Percentiles rank a stretch among this genome's conserved stretches.
Conservation (phyloP, 2,113 vertebrate species). For the Accipiter virgatus region DNA sequence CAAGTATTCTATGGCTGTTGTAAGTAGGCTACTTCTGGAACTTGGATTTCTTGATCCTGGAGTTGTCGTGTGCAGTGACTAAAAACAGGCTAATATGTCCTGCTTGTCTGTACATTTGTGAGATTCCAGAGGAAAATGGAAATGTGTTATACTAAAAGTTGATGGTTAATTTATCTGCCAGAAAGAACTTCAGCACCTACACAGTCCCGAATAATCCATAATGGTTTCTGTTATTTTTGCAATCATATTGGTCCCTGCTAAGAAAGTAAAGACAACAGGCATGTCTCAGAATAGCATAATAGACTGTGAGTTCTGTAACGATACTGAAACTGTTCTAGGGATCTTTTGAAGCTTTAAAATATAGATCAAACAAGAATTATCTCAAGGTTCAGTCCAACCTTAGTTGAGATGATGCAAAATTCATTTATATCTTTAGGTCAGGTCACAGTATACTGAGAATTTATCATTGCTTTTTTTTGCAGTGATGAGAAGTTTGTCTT, state of each 20-base stretch:
- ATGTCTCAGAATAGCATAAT: not conserved
- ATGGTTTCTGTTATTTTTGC: not conserved
- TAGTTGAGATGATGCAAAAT: not conserved
- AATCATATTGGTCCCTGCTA: not conserved
- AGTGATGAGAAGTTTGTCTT: not conserved
- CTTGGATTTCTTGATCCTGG: not conserved
- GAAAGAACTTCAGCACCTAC: not conserved
- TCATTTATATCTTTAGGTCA: not conserved
- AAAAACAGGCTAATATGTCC: not conserved
- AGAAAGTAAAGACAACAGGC: not conserved
- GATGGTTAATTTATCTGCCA: not conserved
- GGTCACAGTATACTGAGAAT: not conserved
- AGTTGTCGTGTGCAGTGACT: not conserved
- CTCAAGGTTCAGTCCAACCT: not conserved
- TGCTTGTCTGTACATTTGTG: not conserved
- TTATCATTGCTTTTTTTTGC: not conserved
- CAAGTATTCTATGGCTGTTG: not conserved
- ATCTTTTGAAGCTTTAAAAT: not conserved
- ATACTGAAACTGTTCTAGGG: not conserved
- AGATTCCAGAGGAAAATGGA: not conserved
- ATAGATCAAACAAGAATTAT: not conserved
- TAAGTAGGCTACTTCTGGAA: not conserved
- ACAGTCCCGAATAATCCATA: not conserved
- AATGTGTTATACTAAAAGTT: not conserved
- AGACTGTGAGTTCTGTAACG: not conserved